Evolutionary conservation across 2,113 vertebrate species (phyloP), one percentile per base, ranked within the genome.

Genomic region (Rutilus rutilus): DNA sequence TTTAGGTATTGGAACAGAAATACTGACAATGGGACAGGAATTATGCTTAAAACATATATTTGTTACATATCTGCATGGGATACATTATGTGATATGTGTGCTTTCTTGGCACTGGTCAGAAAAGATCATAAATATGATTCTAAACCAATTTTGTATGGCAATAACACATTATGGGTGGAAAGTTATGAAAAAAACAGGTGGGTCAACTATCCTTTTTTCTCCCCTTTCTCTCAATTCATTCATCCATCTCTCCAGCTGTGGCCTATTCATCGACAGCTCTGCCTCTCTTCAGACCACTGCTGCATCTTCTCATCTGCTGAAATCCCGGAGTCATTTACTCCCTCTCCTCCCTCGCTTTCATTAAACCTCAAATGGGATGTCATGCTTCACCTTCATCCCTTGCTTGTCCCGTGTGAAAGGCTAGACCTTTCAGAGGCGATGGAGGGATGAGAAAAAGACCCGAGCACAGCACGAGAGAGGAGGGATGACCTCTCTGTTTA

Each of bases 401-500:
- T 64, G 23, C 77, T 85, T 71, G 52, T 69, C 69, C 82, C 62
- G 42, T 89, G 85, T 89, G 88, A 89, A 89, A 85, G 82, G 27
- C 50, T 33, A 65, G 77, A 83, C 79, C 82, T 89, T 87, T 84
- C 27, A 30, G 30, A 76, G 78, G 60, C 17, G 59, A 75, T 57
- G 52, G 50, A 86, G 50, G 59, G 69, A 88, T 69, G 76, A 84
- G 76, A 84, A 75, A 83, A 88, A 73, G 73, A 71, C 79, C 79
- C 69, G 62, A 69, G 79, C 79, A 69, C 79, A 82, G 80, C 36
- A 78, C 57, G 59, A 39, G n/a, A 67, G 64, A 82, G 77, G 11
- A 81, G 78, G 57, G 85, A 79, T 84, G 85, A 86, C 81, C 87
- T 88, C 87, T 83, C n/a, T 71, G 85, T 82, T 88, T 88, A 82